Evolutionary conservation across 2,888 invertebrate genomes (phyloP).

Genomic region (Dexiosoma caninum): DNA sequence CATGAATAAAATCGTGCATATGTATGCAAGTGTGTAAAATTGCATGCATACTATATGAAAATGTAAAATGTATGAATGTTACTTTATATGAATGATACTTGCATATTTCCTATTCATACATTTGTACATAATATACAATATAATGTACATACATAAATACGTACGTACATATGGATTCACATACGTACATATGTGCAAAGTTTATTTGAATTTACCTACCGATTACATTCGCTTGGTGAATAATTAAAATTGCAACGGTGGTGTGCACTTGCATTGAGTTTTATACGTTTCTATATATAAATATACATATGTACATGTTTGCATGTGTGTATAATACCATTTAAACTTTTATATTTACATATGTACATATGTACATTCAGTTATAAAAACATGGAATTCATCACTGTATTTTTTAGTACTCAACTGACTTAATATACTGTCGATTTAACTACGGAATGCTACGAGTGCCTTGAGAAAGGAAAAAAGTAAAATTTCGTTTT

Average conservation of each 20-base stretch:
- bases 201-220: slow-evolving; percentile 54
- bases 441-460: neutral
- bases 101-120: neutral
- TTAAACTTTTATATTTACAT: neutral
- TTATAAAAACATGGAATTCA: neutral
- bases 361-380: neutral
- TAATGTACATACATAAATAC: neutral
- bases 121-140: neutral
- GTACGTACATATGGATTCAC: neutral
- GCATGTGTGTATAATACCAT: neutral
- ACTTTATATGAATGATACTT: neutral
- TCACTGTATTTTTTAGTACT: neutral
- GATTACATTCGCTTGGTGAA: slow-evolving; percentile 57
- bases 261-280: slow-evolving; percentile 51
- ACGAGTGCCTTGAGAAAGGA: neutral
- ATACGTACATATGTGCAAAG: neutral
- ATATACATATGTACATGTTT: neutral
- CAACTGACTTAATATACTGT: slow-evolving; percentile 36
- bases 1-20: neutral
- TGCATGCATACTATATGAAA: neutral
- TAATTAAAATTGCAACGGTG: slow-evolving; percentile 59
- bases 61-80: slow-evolving; percentile 9
- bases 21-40: too few species aligned
- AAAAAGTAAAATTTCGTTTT: neutral
- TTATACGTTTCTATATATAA: neutral